Percentiles rank a stretch among this genome's conserved stretches.
Conservation (phyloP, 2,888 invertebrate species). For the Drosophila mettleri region DNA sequence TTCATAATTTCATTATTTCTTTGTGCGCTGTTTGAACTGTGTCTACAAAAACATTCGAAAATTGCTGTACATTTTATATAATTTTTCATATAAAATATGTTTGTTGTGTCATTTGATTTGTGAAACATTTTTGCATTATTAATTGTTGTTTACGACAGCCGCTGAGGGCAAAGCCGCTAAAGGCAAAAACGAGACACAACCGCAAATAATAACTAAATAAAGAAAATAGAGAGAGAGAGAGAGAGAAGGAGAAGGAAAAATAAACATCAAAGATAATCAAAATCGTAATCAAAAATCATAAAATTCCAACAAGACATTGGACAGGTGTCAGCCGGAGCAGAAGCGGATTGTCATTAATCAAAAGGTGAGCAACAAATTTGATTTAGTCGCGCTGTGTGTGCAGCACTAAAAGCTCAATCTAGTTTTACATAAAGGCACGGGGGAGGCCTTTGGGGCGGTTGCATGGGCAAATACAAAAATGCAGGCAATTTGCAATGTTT, state of each 20-base stretch:
- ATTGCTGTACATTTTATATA: constrained; percentile 1
- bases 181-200: background rate
- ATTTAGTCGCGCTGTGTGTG: constrained; percentile 6
- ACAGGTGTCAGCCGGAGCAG: constrained; percentile 30
- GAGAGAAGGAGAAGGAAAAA: background rate
- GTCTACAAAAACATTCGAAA: background rate
- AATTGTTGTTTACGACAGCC: constrained; percentile 54
- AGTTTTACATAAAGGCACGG: no score
- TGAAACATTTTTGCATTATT: constrained; percentile 58
- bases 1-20: constrained; percentile 3
- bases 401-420: background rate
- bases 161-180: constrained; percentile 7
- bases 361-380: constrained; percentile 49
- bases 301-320: constrained; percentile 17
- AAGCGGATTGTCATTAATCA: constrained; percentile 54
- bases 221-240: background rate
- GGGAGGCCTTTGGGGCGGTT: background rate
- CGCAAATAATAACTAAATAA: background rate
- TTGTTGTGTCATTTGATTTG: constrained; percentile 56
- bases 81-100: constrained; percentile 12
- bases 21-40: background rate
- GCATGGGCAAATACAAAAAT: background rate
- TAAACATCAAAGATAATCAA: constrained; percentile 12
- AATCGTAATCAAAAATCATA: constrained; percentile 11
- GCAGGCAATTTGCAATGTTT: constrained; percentile 20